These are phyloP conservation scores for Bellardia pandia DNA, from an alignment of 2,888 invertebrate species.

Conservation along the genomic window DNA sequence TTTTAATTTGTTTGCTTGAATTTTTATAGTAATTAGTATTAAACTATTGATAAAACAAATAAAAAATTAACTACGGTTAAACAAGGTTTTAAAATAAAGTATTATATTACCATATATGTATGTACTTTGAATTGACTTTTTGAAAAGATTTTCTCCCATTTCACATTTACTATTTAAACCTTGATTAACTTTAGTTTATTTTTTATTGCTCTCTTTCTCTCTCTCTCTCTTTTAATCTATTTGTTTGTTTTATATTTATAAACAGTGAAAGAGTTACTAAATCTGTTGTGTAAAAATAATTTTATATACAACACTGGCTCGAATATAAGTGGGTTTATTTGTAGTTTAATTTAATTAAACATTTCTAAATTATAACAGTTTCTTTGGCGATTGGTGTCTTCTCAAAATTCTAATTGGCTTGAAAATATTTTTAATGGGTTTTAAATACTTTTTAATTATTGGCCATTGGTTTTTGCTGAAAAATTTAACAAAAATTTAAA, in stretches of 20 bases:
- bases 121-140: too few species aligned
- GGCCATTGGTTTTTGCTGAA: too few species aligned
- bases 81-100: neutral
- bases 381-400: too few species aligned
- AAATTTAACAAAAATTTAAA: too few species aligned
- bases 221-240: conserved; percentile 6
- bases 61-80: conserved; percentile 42
- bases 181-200: conserved; percentile 39
- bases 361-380: neutral
- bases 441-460: too few species aligned
- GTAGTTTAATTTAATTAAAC: neutral
- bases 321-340: conserved; percentile 1
- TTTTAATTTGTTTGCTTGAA: conserved; percentile 16
- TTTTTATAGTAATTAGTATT: neutral
- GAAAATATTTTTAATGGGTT: too few species aligned
- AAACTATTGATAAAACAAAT: neutral
- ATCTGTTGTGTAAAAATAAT: neutral
- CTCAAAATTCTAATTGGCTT: too few species aligned
- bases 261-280: neutral
- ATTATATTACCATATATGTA: too few species aligned
- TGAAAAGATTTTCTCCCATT: too few species aligned
- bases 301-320: neutral
- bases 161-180: neutral
- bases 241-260: neutral
- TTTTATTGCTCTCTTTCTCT: neutral